phyloP scores from a whole-genome alignment of 2,797 vertebrate species.

The Champsocephalus gunnari region DNA sequence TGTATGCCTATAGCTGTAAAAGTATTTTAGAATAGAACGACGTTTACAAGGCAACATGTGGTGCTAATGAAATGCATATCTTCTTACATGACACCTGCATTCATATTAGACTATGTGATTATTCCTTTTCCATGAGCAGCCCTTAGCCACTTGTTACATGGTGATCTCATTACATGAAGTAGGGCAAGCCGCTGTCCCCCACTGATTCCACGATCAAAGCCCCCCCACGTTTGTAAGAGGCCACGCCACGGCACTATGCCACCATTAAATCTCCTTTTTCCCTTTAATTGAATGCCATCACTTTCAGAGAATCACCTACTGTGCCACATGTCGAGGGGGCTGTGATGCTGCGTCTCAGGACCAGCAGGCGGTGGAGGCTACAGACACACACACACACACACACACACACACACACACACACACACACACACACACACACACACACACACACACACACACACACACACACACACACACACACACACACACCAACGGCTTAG shows the following conservation, averaged over 20 bases:
- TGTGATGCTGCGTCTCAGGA: conserved; percentile 46
- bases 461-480: conserved; percentile 2
- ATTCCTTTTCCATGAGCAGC: conserved; percentile 57
- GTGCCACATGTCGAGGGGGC: conserved; percentile 39
- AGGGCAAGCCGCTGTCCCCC: conserved; percentile 45
- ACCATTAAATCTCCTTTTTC: conserved; percentile 67
- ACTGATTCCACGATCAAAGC: conserved; percentile 60
- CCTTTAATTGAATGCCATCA: conserved; percentile 75
- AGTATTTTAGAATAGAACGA: background rate
- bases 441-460: background rate
- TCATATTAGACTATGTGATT: conserved; percentile 40
- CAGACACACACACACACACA: conserved; percentile 8
- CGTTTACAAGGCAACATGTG: background rate
- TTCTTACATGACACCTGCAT: conserved; percentile 28
- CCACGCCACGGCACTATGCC: conserved; percentile 31
- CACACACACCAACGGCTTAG: conserved; percentile 41
- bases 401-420: conserved; percentile 19
- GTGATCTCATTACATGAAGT: conserved; percentile 69
- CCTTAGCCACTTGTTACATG: conserved; percentile 46
- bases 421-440: conserved; percentile 1
- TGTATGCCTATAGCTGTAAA: background rate
- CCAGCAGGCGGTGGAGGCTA: conserved; percentile 41
- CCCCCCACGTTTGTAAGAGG: conserved; percentile 44
- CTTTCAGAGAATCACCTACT: conserved; percentile 70
- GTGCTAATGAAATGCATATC: background rate